phyloP scores from a whole-genome alignment of 2,888 invertebrate species.

The Camptogramma bilineatum region DNA sequence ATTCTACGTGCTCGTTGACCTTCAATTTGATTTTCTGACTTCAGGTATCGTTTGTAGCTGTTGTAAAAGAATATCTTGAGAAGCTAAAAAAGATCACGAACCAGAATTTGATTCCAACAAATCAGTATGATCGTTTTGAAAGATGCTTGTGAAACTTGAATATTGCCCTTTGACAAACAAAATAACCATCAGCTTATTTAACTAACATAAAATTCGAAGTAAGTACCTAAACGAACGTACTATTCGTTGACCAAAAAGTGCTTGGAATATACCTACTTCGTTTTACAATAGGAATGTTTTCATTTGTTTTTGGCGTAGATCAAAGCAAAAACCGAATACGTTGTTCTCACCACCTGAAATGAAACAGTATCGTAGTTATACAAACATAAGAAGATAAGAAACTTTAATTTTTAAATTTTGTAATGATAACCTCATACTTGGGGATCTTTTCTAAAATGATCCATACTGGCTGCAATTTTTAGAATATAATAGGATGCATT shows the following conservation, averaged over 20 bases:
- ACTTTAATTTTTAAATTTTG: no score
- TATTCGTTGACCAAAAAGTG: background rate
- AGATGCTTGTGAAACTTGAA: background rate
- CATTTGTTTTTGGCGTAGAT: conserved; percentile 68
- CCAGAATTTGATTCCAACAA: background rate
- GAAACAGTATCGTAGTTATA: conserved; percentile 18
- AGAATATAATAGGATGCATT: no score
- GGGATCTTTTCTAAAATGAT: no score
- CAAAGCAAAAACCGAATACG: conserved; percentile 75
- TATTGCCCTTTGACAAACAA: no score
- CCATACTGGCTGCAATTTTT: no score
- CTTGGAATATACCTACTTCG: background rate
- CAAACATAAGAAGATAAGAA: no score
- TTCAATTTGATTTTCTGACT: conserved; percentile 31
- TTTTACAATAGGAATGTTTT: background rate
- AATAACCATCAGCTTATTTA: no score
- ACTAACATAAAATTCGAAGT: no score
- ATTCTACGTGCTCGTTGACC: conserved; percentile 44
- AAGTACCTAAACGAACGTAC: no score
- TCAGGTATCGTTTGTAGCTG: background rate
- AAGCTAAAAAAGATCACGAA: background rate
- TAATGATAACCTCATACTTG: background rate
- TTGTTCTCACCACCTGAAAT: conserved; percentile 71
- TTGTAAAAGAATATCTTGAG: background rate
- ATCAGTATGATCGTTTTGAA: background rate